Percentiles rank a stretch among this genome's conserved stretches.
These are phyloP conservation scores for Anaspis maculata DNA, from an alignment of 2,888 invertebrate species.

Conservation along the genomic window DNA sequence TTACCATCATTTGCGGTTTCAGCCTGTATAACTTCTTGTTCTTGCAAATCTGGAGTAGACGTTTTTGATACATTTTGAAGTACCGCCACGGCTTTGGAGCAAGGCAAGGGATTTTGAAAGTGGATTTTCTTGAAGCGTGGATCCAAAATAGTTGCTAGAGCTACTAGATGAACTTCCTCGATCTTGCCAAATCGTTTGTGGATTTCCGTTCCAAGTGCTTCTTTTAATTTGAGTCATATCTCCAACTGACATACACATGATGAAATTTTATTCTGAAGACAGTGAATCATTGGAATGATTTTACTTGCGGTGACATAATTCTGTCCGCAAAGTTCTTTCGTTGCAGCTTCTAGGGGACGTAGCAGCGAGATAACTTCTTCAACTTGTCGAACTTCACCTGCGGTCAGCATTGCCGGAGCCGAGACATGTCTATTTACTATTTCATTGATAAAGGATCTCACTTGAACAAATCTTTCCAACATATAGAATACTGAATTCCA, in stretches of 20 bases:
- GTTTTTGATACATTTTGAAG: neutral
- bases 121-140: conserved; percentile 4
- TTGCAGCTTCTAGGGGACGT: conserved; percentile 25
- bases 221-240: neutral
- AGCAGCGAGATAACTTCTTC: conserved; percentile 21
- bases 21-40: neutral
- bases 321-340: conserved; percentile 23
- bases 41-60: neutral
- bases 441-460: conserved; percentile 17
- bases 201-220: neutral
- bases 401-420: conserved; percentile 26
- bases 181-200: neutral
- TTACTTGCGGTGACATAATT: conserved; percentile 1
- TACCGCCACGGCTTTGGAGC: neutral
- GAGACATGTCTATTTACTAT: conserved; percentile 22
- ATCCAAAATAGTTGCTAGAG: neutral
- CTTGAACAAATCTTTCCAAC: conserved; percentile 18
- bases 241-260: too few species aligned
- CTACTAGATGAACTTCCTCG: neutral
- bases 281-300: conserved; percentile 1
- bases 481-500: conserved; percentile 21
- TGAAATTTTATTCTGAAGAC: neutral
- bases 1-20: neutral
- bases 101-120: conserved; percentile 1
- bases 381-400: conserved; percentile 23